These are phyloP conservation scores for Spinus olivaceus DNA, from an alignment of 2,797 vertebrate genomes.

Conservation along the genomic window DNA sequence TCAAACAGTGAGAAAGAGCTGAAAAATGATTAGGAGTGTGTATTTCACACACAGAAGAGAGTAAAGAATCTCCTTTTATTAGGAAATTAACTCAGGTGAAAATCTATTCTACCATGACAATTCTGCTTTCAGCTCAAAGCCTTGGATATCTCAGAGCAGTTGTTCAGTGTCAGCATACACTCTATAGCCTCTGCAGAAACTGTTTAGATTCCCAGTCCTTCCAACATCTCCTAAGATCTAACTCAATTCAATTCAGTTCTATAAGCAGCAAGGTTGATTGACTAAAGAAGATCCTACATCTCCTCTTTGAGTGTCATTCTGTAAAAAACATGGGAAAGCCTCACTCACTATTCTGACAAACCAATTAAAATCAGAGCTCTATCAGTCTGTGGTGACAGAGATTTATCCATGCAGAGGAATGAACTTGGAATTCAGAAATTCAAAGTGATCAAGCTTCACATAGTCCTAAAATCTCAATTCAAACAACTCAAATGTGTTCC, in stretches of 20 bases:
- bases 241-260: neutral
- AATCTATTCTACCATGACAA: neutral
- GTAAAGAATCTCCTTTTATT: neutral
- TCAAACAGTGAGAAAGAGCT: neutral
- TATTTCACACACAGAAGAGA: neutral
- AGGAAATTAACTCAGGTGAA: neutral
- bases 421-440: neutral
- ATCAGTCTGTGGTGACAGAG: neutral
- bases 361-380: neutral
- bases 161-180: neutral
- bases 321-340: neutral
- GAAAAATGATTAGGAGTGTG: neutral
- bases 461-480: neutral
- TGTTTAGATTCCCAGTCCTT: neutral
- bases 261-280: neutral
- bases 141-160: neutral
- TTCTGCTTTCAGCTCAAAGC: neutral
- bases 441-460: neutral
- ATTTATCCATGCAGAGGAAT: neutral
- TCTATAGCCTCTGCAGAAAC: neutral
- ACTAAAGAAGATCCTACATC: neutral
- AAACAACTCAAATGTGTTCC: neutral
- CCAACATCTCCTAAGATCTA: neutral
- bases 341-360: neutral
- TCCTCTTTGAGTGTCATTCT: neutral